phyloP scores from a whole-genome alignment of 2,888 invertebrate species.

The Papilio gigon region DNA sequence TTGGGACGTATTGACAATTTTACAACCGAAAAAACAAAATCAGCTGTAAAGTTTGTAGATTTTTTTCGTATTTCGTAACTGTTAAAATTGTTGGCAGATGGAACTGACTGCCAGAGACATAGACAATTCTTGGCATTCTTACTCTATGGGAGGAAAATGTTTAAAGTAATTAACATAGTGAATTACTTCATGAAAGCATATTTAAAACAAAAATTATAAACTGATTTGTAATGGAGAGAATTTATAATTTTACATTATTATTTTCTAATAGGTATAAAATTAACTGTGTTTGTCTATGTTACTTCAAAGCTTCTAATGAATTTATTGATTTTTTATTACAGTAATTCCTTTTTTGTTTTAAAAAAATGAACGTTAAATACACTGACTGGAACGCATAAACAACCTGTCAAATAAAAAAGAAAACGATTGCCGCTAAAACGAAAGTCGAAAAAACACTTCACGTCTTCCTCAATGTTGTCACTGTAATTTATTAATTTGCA shows the following conservation, averaged over 20 bases:
- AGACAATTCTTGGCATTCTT: constrained; percentile 19
- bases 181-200: not conserved
- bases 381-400: constrained; percentile 12
- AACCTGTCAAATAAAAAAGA: constrained; percentile 20
- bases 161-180: not conserved
- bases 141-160: not conserved
- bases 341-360: not conserved
- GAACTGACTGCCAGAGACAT: constrained; percentile 10
- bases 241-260: not conserved
- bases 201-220: not conserved
- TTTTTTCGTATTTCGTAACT: not conserved
- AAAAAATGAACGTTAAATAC: not conserved
- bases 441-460: constrained; percentile 22
- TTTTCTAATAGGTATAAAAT: not conserved
- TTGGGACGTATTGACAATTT: not conserved
- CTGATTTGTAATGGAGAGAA: not conserved
- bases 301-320: not conserved
- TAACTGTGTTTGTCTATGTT: no score
- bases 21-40: constrained; percentile 5
- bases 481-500: constrained; percentile 24
- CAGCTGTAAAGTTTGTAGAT: not conserved
- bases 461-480: constrained; percentile 3
- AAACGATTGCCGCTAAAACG: constrained; percentile 22
- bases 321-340: not conserved
- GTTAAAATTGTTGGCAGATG: constrained; percentile 37